Conservation (phyloP, 1,140 invertebrate genomes). For the Cylas formicarius region DNA sequence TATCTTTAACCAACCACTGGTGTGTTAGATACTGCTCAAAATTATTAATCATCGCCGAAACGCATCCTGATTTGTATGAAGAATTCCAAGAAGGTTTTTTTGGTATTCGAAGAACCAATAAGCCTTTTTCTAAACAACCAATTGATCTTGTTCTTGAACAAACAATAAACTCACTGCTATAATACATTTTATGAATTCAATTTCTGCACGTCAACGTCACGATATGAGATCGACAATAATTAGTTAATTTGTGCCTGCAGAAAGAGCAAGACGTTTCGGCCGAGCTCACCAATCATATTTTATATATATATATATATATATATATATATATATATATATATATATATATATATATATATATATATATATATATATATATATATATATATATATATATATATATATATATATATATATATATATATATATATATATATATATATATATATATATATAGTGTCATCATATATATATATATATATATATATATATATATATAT, state of each 20-base stretch:
- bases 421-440: too few species aligned
- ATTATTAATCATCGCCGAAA: slow-evolving; percentile 23
- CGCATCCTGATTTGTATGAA: slow-evolving; percentile 28
- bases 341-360: too few species aligned
- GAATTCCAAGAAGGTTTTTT: slow-evolving; percentile 27
- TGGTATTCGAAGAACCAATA: slow-evolving; percentile 27
- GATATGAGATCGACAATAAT: slow-evolving; percentile 25
- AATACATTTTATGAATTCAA: slow-evolving; percentile 24
- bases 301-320: too few species aligned
- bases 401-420: too few species aligned
- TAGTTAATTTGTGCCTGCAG: slow-evolving; percentile 10
- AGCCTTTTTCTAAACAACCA: slow-evolving; percentile 30
- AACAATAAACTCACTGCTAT: slow-evolving; percentile 34
- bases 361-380: too few species aligned
- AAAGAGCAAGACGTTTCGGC: slow-evolving; percentile 23
- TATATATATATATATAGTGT: too few species aligned
- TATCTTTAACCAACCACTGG: slow-evolving; percentile 23
- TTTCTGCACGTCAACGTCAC: slow-evolving; percentile 22
- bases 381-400: too few species aligned
- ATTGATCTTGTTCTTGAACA: slow-evolving; percentile 33
- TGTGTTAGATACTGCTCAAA: slow-evolving; percentile 24
- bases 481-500: too few species aligned
- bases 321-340: too few species aligned
- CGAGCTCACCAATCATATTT: slow-evolving; percentile 22
- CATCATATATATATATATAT: too few species aligned